Evolutionary conservation across 2,113 vertebrate species (phyloP).

Genomic region (Hippocampus zosterae): DNA sequence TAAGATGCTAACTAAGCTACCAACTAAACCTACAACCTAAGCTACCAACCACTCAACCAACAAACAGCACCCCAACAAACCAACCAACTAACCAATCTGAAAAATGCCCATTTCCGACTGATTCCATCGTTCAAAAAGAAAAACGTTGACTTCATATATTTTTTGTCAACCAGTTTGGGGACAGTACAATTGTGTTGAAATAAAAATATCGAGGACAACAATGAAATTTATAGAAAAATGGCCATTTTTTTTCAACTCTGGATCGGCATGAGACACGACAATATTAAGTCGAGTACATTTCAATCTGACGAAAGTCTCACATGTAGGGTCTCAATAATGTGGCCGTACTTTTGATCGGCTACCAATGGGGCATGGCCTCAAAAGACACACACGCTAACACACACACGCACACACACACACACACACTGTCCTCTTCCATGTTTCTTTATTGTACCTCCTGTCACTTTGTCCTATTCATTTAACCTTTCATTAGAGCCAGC

Average conservation of each 20-base stretch:
- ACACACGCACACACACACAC: too few species aligned
- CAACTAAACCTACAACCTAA: not conserved
- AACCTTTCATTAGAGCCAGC: slow-evolving; percentile 97
- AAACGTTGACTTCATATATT: not conserved
- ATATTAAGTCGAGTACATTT: too few species aligned
- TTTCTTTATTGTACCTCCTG: slow-evolving; percentile 92
- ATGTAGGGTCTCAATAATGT: slow-evolving; percentile 83
- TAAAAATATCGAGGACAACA: too few species aligned
- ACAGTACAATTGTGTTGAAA: too few species aligned
- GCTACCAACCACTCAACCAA: not conserved
- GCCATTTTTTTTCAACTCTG: too few species aligned
- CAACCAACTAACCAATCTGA: not conserved
- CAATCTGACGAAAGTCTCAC: too few species aligned
- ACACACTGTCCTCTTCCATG: slow-evolving; percentile 38
- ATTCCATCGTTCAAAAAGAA: not conserved
- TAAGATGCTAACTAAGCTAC: not conserved
- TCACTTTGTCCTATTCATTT: slow-evolving; percentile 98
- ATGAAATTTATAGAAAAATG: too few species aligned
- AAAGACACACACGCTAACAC: slow-evolving; percentile 2
- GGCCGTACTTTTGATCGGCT: slow-evolving; percentile 8
- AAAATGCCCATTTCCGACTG: not conserved
- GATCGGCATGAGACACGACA: too few species aligned
- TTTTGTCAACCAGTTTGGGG: not conserved
- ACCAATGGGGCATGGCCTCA: not conserved
- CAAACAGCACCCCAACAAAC: not conserved